Evolutionary conservation across 2,888 invertebrate genomes (phyloP).

Genomic region (Hirtodrosophila alboralis): DNA sequence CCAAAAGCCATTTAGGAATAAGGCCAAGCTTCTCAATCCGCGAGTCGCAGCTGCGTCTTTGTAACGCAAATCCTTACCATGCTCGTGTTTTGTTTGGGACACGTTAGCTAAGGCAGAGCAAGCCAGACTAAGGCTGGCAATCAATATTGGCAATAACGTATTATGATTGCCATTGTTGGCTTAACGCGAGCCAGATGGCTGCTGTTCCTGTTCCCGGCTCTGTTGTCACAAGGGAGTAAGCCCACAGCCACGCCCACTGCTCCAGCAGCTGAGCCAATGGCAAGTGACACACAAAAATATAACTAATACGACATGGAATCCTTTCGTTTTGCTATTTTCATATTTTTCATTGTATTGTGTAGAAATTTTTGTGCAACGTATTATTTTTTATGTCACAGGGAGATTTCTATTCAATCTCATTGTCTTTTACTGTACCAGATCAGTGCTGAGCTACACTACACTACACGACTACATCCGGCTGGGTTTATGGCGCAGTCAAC

Average conservation of each 20-base stretch:
- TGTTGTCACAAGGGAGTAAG: constrained; percentile 19
- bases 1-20: constrained; percentile 43
- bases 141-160: constrained; percentile 68
- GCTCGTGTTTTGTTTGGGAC: background rate
- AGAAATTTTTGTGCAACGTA: constrained; percentile 29
- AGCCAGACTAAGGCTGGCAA: constrained; percentile 46
- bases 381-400: constrained; percentile 60
- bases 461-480: constrained; percentile 3
- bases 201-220: constrained; percentile 24
- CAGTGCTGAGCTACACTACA: constrained; percentile 5
- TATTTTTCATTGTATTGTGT: constrained; percentile 14
- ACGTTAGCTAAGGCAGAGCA: no score
- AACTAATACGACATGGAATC: constrained; percentile 64
- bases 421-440: constrained; percentile 26
- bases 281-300: constrained; percentile 53
- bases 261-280: constrained; percentile 34
- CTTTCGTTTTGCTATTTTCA: constrained; percentile 48
- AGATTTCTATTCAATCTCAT: constrained; percentile 68
- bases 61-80: background rate
- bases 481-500: constrained; percentile 63
- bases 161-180: constrained; percentile 56
- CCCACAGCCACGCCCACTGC: background rate
- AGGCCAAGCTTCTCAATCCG: constrained; percentile 4
- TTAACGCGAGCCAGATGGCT: constrained; percentile 15
- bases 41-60: constrained; percentile 9